Base-by-base conservation (phyloP, 2,797 vertebrate species). In the Gobionotothen gibberifrons region DNA sequence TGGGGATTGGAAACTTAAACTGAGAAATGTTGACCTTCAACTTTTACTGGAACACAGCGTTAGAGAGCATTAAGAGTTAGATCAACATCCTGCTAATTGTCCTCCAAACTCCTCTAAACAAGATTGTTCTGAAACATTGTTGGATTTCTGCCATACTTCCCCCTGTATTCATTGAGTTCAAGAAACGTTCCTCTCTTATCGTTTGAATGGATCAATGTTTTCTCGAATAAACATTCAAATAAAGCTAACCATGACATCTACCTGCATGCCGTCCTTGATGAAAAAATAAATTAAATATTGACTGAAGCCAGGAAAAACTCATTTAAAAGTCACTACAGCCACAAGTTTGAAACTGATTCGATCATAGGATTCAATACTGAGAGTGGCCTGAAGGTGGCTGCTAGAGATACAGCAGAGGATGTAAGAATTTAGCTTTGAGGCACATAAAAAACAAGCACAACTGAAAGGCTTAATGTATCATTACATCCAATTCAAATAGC, bases 301-400 rank as follows among this genome's bases (percentile, higher is more conserved):
- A 71, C 26, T 32, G 42, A 47, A 29, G 40, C 19, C 48, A 9
- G 2, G 68, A 55, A 19, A 72, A 60, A 2, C n/a, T 2, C 1
- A 43, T 69, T 43, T 65, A 9, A 16, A 63, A 63, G 14, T 69
- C 17, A 63, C 32, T 1, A 40, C 14, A 59, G 26, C 10, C 17
- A 56, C 36, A 61, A 1, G 39, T 39, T 5, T 32, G 11, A 67
- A 57, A 60, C 6, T 3, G 11, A 70, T 69, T 36, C 8, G 8
- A 36, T 36, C 8, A 36, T 9, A 36, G 32, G 32, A 36, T 36
- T 63, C 17, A 76, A 19, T 82, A 69, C 71, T 46, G 9, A 63
- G 54, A 58, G 11, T 32, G 62, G 4, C 83, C 81, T 81, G 79
- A 80, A 66, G 71, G 77, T 84, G 81, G 79, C 75, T 81, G 69